Evolutionary conservation across 2,113 vertebrate species (phyloP), one percentile per base, ranked within the genome.

Genomic region (Percopsis transmontana): DNA sequence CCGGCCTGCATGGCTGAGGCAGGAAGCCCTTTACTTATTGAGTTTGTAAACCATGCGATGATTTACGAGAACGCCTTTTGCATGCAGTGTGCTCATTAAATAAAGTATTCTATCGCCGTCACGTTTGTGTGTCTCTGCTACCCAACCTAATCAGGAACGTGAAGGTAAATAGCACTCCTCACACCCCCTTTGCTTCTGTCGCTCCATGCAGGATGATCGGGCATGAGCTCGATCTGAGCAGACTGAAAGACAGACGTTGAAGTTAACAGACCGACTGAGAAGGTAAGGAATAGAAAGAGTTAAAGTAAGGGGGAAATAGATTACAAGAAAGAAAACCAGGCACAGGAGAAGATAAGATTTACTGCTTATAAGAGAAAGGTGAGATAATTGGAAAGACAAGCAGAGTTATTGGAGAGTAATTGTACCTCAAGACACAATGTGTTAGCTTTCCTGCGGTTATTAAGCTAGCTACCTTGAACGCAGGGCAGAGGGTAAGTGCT

Each of bases 1-100:
- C 93, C 91, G 94, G 94, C 91, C 95, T 93, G 92, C 93, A 92
- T 93, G 92, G 93, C 95, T 95, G 93, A 90, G 95, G 93, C 95
- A 96, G 95, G 95, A 95, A 95, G 92, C 93, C 92, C 86, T 74
- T n/a, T 93, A 92, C 94, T 97, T 96, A 97, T 95, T 95, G 94
- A 95, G 94, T 96, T 97, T 96, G 94, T 95, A 97, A 96, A 97
- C 93, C 93, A 95, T 94, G 93, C 90, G 93, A 95, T 96, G 95
- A 96, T 96, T 97, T 96, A 98, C 95, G 94, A 94, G 93, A 95
- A 94, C 95, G 95, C 94, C 95, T 95, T 33, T 77, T 92, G 91
- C 89, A 87, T 96, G 96, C 93, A 91, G 96, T 94, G 94, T 84
- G 89, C 92, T 94, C 93, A 93, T 96, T 96, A 96, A 95, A 96